A percentile compares a stretch with the other conserved stretches of the same genome.
phyloP scores from a whole-genome alignment of 23 tunicate genomes.

The Trididemnum clinides region DNA sequence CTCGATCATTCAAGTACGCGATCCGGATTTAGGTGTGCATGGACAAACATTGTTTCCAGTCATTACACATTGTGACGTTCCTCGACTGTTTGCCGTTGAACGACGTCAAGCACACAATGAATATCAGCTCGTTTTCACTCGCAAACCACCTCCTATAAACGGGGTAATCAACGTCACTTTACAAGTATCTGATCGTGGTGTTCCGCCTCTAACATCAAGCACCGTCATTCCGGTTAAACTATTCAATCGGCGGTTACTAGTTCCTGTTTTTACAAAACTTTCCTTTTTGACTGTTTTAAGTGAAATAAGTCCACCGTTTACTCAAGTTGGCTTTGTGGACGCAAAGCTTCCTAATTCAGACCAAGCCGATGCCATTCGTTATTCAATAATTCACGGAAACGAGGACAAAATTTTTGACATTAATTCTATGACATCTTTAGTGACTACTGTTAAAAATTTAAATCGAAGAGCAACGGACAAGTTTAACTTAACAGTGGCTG shows the following conservation, averaged over 20 bases:
- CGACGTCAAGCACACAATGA: background rate
- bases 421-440: slow-evolving; percentile 36
- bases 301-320: slow-evolving; percentile 51
- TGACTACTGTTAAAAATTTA: slow-evolving; percentile 39
- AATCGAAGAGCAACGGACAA: background rate
- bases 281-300: slow-evolving; percentile 7
- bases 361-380: slow-evolving; percentile 4
- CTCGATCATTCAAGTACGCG: slow-evolving; percentile 38
- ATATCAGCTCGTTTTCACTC: slow-evolving; percentile 28
- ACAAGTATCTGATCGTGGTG: slow-evolving; percentile 54
- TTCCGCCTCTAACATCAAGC: slow-evolving; percentile 22
- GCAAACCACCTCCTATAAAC: slow-evolving; percentile 35
- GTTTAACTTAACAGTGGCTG: slow-evolving; percentile 37
- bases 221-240: slow-evolving; percentile 18
- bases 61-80: slow-evolving; percentile 30
- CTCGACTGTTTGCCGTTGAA: slow-evolving; percentile 20
- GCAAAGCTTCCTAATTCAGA: background rate
- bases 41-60: slow-evolving; percentile 38
- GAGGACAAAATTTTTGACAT: slow-evolving; percentile 37
- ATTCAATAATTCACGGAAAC: slow-evolving; percentile 49
- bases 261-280: slow-evolving; percentile 35
- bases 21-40: slow-evolving; percentile 42
- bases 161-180: slow-evolving; percentile 37
- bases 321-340: slow-evolving; percentile 51
- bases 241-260: slow-evolving; percentile 10